phyloP scores from a whole-genome alignment of 2,113 vertebrate species.

The Nesogale talazaci region DNA sequence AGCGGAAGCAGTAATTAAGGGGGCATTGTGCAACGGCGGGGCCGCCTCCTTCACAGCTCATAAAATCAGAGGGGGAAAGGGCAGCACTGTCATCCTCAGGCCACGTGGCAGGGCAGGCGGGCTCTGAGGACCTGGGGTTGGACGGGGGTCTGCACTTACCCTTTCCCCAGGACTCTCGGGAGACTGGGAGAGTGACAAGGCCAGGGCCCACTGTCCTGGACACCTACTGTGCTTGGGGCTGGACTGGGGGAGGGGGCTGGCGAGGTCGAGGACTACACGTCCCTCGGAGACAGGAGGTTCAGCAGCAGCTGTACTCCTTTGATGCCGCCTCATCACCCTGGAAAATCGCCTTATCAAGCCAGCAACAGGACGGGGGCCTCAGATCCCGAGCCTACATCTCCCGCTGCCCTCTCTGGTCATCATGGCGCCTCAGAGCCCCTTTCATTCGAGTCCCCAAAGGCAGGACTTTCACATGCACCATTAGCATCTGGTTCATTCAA shows the following conservation, averaged over 20 bases:
- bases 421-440: background rate
- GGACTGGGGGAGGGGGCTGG: background rate
- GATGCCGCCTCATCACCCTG: conserved; percentile 25
- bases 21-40: conserved; percentile 58
- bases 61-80: conserved; percentile 79
- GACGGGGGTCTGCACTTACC: background rate
- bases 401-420: background rate
- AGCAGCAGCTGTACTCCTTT: conserved; percentile 14
- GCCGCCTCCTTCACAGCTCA: conserved; percentile 80
- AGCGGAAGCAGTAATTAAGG: conserved; percentile 77
- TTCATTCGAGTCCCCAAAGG: background rate
- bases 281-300: background rate
- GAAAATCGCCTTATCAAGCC: background rate
- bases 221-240: background rate
- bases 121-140: background rate
- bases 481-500: background rate
- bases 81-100: background rate
- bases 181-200: accelerated
- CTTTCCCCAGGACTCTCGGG: background rate
- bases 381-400: accelerated
- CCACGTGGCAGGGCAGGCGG: background rate
- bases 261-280: background rate
- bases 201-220: background rate
- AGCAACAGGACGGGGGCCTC: background rate
- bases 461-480: no score